These are phyloP conservation scores for Papilio xuthus DNA, from an alignment of 1,140 invertebrate species.

Conservation along the genomic window DNA sequence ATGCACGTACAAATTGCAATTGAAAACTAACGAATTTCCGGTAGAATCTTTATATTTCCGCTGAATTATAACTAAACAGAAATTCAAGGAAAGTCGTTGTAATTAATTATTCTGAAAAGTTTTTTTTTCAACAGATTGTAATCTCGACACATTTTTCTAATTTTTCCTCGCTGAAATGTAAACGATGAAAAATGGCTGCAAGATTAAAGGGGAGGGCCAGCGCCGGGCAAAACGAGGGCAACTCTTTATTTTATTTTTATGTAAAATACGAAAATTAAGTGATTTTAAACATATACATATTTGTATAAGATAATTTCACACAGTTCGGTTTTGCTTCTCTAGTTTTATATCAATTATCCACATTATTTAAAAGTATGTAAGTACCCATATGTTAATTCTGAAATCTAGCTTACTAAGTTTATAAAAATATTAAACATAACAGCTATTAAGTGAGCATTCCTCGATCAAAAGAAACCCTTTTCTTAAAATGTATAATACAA, in stretches of 20 bases:
- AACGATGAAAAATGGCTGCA: constrained; percentile 38
- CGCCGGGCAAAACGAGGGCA: constrained; percentile 18
- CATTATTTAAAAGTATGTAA: no score
- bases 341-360: no score
- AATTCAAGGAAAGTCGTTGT: constrained; percentile 27
- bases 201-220: constrained; percentile 34
- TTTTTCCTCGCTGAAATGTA: constrained; percentile 38
- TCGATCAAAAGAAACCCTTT: no score
- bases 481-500: no score
- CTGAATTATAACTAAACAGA: constrained; percentile 1
- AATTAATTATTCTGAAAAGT: constrained; percentile 39
- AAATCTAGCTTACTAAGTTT: no score
- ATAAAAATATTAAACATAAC: no score
- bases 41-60: not conserved
- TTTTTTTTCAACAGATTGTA: constrained; percentile 38
- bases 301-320: not conserved
- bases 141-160: constrained; percentile 39
- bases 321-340: not conserved
- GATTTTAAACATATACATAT: constrained; percentile 7
- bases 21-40: not conserved
- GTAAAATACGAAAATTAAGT: not conserved
- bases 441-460: no score
- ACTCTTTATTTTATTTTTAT: constrained; percentile 28
- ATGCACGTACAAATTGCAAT: not conserved
- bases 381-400: no score